Evolutionary conservation across 2,797 vertebrate species (phyloP), one percentile per base, ranked within the genome.

Genomic region (Lates japonicus): DNA sequence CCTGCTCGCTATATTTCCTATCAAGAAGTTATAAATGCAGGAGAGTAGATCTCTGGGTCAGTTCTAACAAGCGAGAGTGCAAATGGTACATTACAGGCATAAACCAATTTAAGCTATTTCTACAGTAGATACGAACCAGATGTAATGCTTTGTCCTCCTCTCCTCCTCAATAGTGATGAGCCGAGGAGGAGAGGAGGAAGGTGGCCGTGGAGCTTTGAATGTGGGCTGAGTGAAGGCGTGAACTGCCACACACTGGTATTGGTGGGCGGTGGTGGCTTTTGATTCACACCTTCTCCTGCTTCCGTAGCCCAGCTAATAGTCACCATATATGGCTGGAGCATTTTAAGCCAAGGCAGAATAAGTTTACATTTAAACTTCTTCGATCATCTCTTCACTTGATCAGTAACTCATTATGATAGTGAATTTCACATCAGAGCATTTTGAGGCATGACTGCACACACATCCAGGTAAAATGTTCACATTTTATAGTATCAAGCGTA

Each of bases 81-180:
- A 74, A 81, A 74, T 79, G 49, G 19, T 62, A 65, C 54, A 71
- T 68, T 51, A 55, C 16, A 20, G 54, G 14, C 48, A 77, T 57
- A 64, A 39, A 67, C 25, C 59, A 22, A 31, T 48, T 77, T 76
- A 78, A 77, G 41, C 42, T n/a, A n/a, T n/a, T n/a, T n/a, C n/a
- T n/a, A n/a, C n/a, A n/a, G n/a, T n/a, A n/a, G n/a, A n/a, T n/a
- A n/a, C n/a, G n/a, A n/a, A n/a, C n/a, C n/a, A 19, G 41, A 74
- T 74, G 71, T 49, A 52, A 59, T 22, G 29, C 48, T 59, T 67
- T 49, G 25, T 29, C 25, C 25, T 29, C 25, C 2, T 29, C 25
- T 29, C 25, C 25, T 29, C 25, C 25, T 29, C 25, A 55, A 17
- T 0, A 81, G 22, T 48, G 52, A 78, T 51, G 39, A 2, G 31